A percentile compares a stretch with the other conserved stretches of the same genome.
Conservation (phyloP, 2,888 invertebrate species). For the Cephonodes hylas region DNA sequence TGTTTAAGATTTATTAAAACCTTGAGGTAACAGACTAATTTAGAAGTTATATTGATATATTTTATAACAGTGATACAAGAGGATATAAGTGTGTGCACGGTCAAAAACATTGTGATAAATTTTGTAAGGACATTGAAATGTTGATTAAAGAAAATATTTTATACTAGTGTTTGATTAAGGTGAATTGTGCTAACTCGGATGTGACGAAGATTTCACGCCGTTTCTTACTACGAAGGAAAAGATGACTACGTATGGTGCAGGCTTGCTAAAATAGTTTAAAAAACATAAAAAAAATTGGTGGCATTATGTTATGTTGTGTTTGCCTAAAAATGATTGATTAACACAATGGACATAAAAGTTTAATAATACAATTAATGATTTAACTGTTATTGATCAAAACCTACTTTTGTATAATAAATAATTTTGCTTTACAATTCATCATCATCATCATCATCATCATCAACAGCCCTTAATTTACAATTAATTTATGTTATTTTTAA, state of each 20-base stretch:
- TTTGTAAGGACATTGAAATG: conserved; percentile 2
- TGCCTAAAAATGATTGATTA: no score
- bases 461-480: no score
- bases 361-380: no score
- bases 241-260: not conserved
- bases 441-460: no score
- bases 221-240: not conserved
- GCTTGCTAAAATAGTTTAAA: no score
- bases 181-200: not conserved
- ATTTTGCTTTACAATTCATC: no score
- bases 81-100: not conserved
- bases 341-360: no score
- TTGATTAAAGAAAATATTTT: not conserved
- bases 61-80: not conserved
- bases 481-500: not conserved
- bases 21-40: not conserved
- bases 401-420: no score
- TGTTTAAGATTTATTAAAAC: no score
- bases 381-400: no score
- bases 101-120: not conserved
- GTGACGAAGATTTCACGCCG: not conserved
- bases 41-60: not conserved
- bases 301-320: no score
- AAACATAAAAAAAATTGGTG: no score
- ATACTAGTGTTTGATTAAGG: not conserved